A percentile compares a stretch with the other conserved stretches of the same genome.
These are phyloP conservation scores for Lagopus muta DNA, from an alignment of 2,113 vertebrate genomes.

Conservation along the genomic window DNA sequence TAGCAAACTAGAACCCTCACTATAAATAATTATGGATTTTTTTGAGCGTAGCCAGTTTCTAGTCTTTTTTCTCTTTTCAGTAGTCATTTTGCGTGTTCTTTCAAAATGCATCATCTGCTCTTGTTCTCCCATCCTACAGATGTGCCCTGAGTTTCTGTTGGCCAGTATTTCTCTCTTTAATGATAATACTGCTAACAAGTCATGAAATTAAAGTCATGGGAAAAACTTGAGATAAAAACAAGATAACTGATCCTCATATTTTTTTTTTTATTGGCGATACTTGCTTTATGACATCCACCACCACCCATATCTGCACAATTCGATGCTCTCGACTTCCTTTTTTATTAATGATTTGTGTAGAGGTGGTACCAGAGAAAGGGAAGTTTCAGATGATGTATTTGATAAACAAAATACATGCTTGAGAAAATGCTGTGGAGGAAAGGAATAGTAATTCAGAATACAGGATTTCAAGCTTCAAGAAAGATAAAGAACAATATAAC, in stretches of 20 bases:
- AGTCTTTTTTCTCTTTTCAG: background rate
- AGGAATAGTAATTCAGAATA: conserved; percentile 27
- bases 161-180: background rate
- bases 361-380: background rate
- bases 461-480: conserved; percentile 13
- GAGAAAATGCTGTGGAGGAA: background rate
- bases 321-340: background rate
- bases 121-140: background rate
- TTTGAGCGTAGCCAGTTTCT: background rate
- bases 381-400: background rate
- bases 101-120: background rate
- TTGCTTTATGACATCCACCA: background rate
- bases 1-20: background rate
- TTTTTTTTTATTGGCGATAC: background rate
- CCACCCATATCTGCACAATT: background rate
- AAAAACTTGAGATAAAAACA: background rate
- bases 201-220: background rate
- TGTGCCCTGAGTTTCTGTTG: background rate
- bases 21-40: background rate
- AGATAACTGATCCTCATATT: background rate
- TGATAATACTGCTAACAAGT: background rate
- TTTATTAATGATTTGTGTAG: background rate
- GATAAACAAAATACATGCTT: background rate
- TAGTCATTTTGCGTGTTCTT: background rate
- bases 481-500: conserved; percentile 24